These are phyloP conservation scores for Hemitrygon akajei DNA, from an alignment of 2,797 vertebrate genomes.

Conservation along the genomic window DNA sequence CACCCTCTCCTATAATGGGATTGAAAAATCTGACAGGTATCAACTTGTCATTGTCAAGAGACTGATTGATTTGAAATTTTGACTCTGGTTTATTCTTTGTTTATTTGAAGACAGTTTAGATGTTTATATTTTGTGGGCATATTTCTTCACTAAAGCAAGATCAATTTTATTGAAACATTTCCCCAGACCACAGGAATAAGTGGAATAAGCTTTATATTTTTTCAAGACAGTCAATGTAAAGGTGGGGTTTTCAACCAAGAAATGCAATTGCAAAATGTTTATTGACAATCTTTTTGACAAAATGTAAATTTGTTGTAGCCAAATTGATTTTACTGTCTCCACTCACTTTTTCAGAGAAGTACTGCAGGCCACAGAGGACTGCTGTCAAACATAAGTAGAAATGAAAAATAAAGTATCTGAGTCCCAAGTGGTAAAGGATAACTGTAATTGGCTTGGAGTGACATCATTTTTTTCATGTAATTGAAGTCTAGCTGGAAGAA, in stretches of 20 bases:
- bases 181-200: not conserved
- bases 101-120: not conserved
- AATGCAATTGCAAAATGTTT: slow-evolving; percentile 11
- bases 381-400: slow-evolving; percentile 10
- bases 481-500: slow-evolving; percentile 2
- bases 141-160: slow-evolving; percentile 17
- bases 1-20: not conserved
- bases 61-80: slow-evolving; percentile 2
- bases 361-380: not conserved
- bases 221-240: not conserved
- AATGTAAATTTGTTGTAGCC: slow-evolving; percentile 8
- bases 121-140: not conserved
- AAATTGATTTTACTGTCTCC: not conserved
- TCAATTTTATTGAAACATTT: slow-evolving; percentile 23
- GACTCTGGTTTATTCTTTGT: not conserved
- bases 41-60: not conserved
- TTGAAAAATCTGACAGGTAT: not conserved
- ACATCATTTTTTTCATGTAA: slow-evolving; percentile 13
- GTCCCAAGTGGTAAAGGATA: slow-evolving; percentile 1
- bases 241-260: not conserved
- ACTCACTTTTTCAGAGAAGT: not conserved
- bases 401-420: not conserved
- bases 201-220: not conserved
- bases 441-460: slow-evolving; percentile 28
- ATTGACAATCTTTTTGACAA: slow-evolving; percentile 24